Percentiles rank a stretch among this genome's conserved stretches.
Conservation (phyloP, 2,113 vertebrate genomes). For the Apaloderma vittatum region DNA sequence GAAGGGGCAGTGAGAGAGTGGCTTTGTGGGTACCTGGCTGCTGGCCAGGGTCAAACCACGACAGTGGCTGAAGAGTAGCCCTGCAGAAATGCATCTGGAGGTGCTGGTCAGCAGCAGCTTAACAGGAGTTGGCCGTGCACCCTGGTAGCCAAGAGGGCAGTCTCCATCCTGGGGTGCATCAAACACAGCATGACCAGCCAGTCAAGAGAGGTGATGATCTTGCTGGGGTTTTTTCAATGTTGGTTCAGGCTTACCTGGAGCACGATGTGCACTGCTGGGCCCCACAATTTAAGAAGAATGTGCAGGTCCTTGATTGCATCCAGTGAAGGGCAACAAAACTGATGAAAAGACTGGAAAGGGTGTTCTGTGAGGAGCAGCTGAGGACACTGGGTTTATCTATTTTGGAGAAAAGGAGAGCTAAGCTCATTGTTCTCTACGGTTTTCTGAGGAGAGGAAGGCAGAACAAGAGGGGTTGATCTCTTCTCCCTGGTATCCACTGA, state of each 20-base stretch:
- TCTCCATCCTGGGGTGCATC: background rate
- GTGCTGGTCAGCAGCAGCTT: background rate
- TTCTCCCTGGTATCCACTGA: background rate
- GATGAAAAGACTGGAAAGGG: too few relatives aligned
- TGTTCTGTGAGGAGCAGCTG: accelerated
- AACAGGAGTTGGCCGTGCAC: accelerated
- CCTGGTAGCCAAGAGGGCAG: background rate
- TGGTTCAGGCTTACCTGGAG: accelerated
- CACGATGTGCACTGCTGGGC: background rate
- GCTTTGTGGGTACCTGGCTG: too few relatives aligned
- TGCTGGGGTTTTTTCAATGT: background rate
- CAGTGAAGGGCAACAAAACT: background rate
- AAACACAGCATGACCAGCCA: background rate
- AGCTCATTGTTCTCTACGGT: background rate
- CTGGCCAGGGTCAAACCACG: too few relatives aligned
- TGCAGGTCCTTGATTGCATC: background rate
- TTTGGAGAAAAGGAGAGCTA: background rate
- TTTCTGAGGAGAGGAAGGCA: background rate
- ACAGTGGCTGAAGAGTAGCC: background rate
- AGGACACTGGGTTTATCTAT: background rate
- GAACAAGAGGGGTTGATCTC: background rate
- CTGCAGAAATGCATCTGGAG: background rate
- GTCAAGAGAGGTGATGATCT: background rate
- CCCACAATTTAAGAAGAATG: background rate
- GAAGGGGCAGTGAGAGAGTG: too few relatives aligned